phyloP scores from a whole-genome alignment of 2,797 vertebrate species.

The Sebastes steindachneri region DNA sequence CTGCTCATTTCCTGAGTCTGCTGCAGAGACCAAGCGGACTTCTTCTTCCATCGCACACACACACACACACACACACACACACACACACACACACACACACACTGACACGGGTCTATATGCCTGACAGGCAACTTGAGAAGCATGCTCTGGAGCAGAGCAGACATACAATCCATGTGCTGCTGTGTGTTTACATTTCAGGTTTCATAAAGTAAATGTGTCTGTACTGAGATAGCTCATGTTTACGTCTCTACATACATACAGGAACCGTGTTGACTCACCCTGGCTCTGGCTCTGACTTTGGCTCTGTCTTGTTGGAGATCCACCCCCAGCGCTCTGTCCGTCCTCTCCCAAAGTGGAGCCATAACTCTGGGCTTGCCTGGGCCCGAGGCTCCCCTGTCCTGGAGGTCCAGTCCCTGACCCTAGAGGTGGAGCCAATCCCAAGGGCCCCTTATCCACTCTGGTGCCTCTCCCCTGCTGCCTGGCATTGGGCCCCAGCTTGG shows the following conservation, averaged over 20 bases:
- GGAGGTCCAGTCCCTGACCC: conserved; percentile 42
- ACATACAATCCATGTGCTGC: background rate
- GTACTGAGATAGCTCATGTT: background rate
- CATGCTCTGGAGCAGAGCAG: background rate
- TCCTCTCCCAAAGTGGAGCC: conserved; percentile 32
- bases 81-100: background rate
- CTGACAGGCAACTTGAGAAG: background rate
- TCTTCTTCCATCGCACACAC: conserved; percentile 7
- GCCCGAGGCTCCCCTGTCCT: conserved; percentile 37
- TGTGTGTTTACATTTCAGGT: conserved; percentile 28
- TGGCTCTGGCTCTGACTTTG: conserved; percentile 20
- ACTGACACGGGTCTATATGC: background rate
- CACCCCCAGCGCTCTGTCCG: conserved; percentile 25
- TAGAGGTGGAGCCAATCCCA: conserved; percentile 23
- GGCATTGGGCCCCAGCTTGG: conserved; percentile 67
- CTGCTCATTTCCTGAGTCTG: conserved; percentile 65
- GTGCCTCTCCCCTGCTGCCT: conserved; percentile 44
- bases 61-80: background rate
- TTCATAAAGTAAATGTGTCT: background rate
- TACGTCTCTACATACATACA: background rate
- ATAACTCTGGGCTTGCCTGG: conserved; percentile 38
- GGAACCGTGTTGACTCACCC: conserved; percentile 62
- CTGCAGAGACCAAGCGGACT: conserved; percentile 14
- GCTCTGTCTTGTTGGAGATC: conserved; percentile 51
- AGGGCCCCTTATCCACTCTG: conserved; percentile 32